Evolutionary conservation across 2,113 vertebrate genomes (phyloP), one percentile per base, ranked within the genome.

Genomic region (Barnardius zonarius): DNA sequence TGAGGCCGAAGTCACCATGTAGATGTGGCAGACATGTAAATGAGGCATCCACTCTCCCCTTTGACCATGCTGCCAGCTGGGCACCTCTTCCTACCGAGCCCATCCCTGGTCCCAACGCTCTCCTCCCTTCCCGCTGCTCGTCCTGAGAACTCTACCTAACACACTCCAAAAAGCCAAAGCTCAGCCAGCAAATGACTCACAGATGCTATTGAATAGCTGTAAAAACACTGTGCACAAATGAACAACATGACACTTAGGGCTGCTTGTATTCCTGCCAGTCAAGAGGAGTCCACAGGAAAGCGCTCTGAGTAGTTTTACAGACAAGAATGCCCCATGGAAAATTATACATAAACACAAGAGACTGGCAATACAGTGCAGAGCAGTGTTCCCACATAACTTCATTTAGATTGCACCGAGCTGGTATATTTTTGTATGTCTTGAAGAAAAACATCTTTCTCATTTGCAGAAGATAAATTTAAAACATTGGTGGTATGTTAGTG

Each of bases 211-310:
- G 96, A 97, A 95, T 81, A 68, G 93, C 91, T 97, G 97, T 96
- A 97, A 98, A 97, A 98, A 97, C 96, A 97, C 88, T 83, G 88
- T 83, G 86, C 24, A 27, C 85, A 94, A 89, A 83, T 67, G 95
- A 98, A 98, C 97, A 98, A 97, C 96, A 96, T 92, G 95, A 96
- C 95, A 95, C 94, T 98, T 96, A 97, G 81, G 82, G 82, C 92
- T 91, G 96, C 96, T 96, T 95, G 95, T 95, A 75, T 90, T 96
- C 86, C 97, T 98, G 97, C 97, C 98, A 98, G 97, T 98, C 98
- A 98, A 89, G 82, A 87, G 74, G 67, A 96, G 95, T 92, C 95
- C 97, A 97, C 48, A 92, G 91, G 95, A 96, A 97, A 97, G 88
- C 18, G 7, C 69, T 94, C 86, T 74, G 92, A 97, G 94, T 93